Evolutionary conservation across 1,140 invertebrate species (phyloP), one percentile per base, ranked within the genome.

Genomic region (Orussus abietinus): DNA sequence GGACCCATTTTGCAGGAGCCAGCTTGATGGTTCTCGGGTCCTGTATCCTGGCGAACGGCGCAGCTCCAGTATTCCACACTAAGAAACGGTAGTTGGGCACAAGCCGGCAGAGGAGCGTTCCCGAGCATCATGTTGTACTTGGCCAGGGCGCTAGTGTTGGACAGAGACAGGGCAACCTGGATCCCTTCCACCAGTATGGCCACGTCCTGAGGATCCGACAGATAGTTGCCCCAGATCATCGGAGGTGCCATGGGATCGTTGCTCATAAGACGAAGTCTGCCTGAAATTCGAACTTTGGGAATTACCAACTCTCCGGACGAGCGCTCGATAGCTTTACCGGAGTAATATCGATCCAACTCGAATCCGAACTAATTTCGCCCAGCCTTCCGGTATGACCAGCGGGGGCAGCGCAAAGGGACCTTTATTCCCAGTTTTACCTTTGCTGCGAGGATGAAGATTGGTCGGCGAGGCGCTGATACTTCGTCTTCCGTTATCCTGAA

Each of bases 1-100:
- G 81, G 80, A 0, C 86, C 88, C 88, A 91, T 91, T 70, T 81
- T 84, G 61, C 86, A 89, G 5, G 84, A 85, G 0, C 86, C 88
- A 0, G 82, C 85, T 66, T 90, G 88, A 71, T 92, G 89, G 58
- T 91, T 90, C 64, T 92, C 86, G 0, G 86, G 84, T 0, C 82
- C 84, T 0, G 88, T 90, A 15, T 83, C 78, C 56, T 82, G 78
- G 14, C 78, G 67, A 5, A 88, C 75, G 0, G 86, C 85, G 55
- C 89, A 92, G 53, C 79, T 77, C 85, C 88, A 89, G 58, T 88
- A 91, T 0, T 79, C 78, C 46, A 86, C 80, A 38, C 80, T 83
- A 0, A 80, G 79, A 37, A 84, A 86, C 6, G 70, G 66, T 20
- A 81, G 74, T 33, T 76, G 71, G 50, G 85, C 65, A 38, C 80